phyloP scores from a whole-genome alignment of 2,888 invertebrate genomes.

The Troides aeacus region DNA sequence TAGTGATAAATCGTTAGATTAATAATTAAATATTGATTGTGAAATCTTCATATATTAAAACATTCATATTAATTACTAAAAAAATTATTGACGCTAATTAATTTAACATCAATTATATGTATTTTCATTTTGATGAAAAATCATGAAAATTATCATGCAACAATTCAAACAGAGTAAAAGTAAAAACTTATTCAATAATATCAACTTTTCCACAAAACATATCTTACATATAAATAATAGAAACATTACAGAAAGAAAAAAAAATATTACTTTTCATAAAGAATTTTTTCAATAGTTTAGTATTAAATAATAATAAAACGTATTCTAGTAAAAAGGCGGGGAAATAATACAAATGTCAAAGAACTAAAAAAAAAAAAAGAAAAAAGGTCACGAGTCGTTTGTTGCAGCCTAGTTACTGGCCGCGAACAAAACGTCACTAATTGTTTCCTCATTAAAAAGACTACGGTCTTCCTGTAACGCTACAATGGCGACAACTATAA shows the following conservation, averaged over 20 bases:
- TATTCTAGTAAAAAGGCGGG: too few species aligned
- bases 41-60: neutral
- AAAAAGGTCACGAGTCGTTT: constrained; percentile 10
- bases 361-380: neutral
- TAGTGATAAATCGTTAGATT: too few species aligned
- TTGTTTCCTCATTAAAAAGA: constrained; percentile 34
- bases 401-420: constrained; percentile 6
- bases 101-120: neutral
- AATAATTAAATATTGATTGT: neutral
- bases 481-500: constrained; percentile 26
- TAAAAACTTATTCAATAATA: neutral
- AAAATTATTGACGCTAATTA: neutral
- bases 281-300: too few species aligned
- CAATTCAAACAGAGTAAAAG: neutral
- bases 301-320: too few species aligned
- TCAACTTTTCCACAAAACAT: too few species aligned
- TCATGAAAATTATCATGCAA: neutral
- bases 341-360: too few species aligned
- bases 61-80: neutral
- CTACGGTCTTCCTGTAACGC: constrained; percentile 31
- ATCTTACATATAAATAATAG: too few species aligned
- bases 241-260: too few species aligned
- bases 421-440: constrained; percentile 32
- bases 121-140: neutral
- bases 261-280: too few species aligned